A percentile compares a stretch with the other conserved stretches of the same genome.
These are phyloP conservation scores for Intellagama lesueurii DNA, from an alignment of 2,797 vertebrate genomes.

Conservation along the genomic window DNA sequence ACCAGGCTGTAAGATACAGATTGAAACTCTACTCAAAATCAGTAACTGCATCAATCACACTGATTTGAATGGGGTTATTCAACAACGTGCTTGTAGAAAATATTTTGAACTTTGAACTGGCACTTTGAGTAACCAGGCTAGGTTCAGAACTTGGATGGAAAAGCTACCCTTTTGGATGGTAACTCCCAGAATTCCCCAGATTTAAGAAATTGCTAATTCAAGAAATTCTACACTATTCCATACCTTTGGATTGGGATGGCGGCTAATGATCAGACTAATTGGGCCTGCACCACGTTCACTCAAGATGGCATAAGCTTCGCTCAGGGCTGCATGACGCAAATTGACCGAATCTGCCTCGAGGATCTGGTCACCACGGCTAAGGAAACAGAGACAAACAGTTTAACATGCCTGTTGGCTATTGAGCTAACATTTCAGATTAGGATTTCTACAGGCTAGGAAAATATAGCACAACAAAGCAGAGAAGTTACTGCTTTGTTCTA, in stretches of 20 bases:
- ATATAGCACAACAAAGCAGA: neutral
- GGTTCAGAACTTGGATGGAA: neutral
- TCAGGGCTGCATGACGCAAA: slow-evolving; percentile 90
- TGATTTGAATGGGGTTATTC: neutral
- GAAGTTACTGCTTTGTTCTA: neutral
- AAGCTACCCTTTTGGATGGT: neutral
- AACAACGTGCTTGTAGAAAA: neutral
- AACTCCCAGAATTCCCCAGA: neutral
- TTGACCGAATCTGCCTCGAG: slow-evolving; percentile 94
- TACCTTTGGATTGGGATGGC: slow-evolving; percentile 92
- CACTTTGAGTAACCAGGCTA: neutral
- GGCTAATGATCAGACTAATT: slow-evolving; percentile 92
- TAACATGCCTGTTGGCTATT: neutral
- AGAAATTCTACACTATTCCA: neutral
- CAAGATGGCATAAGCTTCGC: slow-evolving; percentile 93
- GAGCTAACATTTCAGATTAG: neutral
- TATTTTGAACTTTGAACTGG: neutral
- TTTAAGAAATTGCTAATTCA: neutral
- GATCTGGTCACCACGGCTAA: slow-evolving; percentile 94
- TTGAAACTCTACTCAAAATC: neutral
- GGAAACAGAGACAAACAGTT: slow-evolving; percentile 46
- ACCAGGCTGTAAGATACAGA: neutral
- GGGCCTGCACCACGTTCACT: slow-evolving; percentile 94
- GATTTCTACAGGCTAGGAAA: neutral
- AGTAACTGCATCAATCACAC: neutral